A percentile compares a stretch with the other conserved stretches of the same genome.
Conservation (phyloP, 2,888 invertebrate species). For the Endomychus coccineus region DNA sequence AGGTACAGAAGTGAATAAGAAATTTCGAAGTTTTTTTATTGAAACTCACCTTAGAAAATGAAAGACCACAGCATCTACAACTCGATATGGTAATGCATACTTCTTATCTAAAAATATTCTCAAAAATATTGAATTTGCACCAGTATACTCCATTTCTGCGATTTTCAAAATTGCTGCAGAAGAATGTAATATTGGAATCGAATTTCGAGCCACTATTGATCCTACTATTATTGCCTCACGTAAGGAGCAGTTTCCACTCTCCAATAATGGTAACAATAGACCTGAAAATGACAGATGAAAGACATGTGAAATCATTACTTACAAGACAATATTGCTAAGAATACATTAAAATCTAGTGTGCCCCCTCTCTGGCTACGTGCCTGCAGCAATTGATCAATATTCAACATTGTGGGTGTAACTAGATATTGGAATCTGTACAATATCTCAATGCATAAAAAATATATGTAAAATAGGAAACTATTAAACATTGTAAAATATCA, state of each 20-base stretch:
- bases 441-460: too few relatives aligned
- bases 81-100: slow-evolving; percentile 92
- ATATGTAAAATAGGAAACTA: too few relatives aligned
- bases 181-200: slow-evolving; percentile 91
- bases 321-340: too few relatives aligned
- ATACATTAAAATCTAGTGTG: too few relatives aligned
- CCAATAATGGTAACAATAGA: slow-evolving; percentile 62
- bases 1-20: too few relatives aligned
- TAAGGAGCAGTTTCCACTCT: slow-evolving; percentile 89
- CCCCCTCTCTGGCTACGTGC: too few relatives aligned
- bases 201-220: slow-evolving; percentile 82
- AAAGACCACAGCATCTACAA: slow-evolving; percentile 88
- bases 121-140: slow-evolving; percentile 92
- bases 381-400: too few relatives aligned
- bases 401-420: too few relatives aligned
- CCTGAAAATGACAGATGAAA: too few relatives aligned
- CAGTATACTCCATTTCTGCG: slow-evolving; percentile 95
- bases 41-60: slow-evolving; percentile 82
- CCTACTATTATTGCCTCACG: slow-evolving; percentile 94
- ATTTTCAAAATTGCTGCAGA: slow-evolving; percentile 92
- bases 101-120: slow-evolving; percentile 93
- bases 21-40: too few relatives aligned
- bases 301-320: too few relatives aligned
- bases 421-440: not conserved
- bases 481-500: too few relatives aligned